Evolutionary conservation across 1,140 invertebrate species (phyloP).

Genomic region (Drosophila pectinifera): DNA sequence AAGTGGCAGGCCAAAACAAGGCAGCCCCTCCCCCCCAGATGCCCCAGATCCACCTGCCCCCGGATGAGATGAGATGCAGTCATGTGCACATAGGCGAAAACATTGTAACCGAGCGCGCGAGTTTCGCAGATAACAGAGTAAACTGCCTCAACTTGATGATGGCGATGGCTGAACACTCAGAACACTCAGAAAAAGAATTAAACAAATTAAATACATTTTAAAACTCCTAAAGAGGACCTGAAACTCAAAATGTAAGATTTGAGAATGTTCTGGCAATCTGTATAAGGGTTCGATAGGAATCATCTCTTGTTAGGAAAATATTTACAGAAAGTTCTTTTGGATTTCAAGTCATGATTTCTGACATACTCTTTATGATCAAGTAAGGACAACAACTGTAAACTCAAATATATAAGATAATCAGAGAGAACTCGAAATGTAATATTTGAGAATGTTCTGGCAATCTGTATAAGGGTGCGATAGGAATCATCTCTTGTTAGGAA

Average conservation of each 20-base stretch:
- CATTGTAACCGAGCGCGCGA: constrained; percentile 68
- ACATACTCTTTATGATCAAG: background rate
- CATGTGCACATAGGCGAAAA: constrained; percentile 76
- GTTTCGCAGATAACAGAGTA: constrained; percentile 64
- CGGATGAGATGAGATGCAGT: constrained; percentile 62
- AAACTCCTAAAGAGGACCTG: background rate
- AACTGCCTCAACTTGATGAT: constrained; percentile 24
- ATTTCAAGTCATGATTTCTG: background rate
- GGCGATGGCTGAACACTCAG: constrained; percentile 8
- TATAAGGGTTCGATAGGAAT: too few species aligned
- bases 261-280: too few species aligned
- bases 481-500: too few species aligned
- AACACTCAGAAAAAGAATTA: constrained; percentile 15
- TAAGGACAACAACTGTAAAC: background rate
- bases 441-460: too few species aligned
- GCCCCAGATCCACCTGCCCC: constrained; percentile 9
- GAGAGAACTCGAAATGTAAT: background rate
- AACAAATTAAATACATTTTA: background rate
- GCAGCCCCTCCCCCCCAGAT: constrained; percentile 2
- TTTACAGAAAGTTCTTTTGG: background rate
- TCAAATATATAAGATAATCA: background rate
- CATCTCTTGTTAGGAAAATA: too few species aligned
- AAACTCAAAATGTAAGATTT: background rate
- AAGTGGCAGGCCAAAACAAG: constrained; percentile 81
- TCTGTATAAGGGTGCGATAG: too few species aligned